These are phyloP conservation scores for Atta texana DNA, from an alignment of 1,140 invertebrate genomes.

Conservation along the genomic window DNA sequence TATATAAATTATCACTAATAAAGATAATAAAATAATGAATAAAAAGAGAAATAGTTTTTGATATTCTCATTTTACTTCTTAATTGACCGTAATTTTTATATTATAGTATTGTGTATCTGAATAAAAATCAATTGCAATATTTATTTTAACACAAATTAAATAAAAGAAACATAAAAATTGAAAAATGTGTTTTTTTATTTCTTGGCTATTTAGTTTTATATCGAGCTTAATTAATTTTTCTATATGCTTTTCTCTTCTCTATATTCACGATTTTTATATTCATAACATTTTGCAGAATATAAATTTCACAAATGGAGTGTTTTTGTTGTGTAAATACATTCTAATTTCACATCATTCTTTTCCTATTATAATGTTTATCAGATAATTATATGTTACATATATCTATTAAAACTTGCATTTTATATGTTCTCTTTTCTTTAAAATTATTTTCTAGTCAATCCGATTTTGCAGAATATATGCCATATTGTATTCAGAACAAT, in stretches of 20 bases:
- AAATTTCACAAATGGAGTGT: not conserved
- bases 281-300: slow-evolving; percentile 16
- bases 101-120: not conserved
- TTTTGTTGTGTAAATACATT: not conserved
- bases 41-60: not conserved
- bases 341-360: not conserved
- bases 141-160: slow-evolving; percentile 29
- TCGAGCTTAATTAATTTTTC: slow-evolving; percentile 21
- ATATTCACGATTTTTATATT: slow-evolving; percentile 1
- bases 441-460: not conserved
- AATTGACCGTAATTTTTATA: not conserved
- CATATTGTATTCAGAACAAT: not conserved
- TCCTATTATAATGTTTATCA: not conserved
- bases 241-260: not conserved
- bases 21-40: not conserved
- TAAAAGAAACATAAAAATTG: not conserved
- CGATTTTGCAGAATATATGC: not conserved
- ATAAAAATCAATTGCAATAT: not conserved
- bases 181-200: not conserved
- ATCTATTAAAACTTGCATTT: not conserved
- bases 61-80: not conserved
- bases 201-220: not conserved
- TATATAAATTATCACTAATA: not conserved
- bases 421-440: not conserved
- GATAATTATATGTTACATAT: not conserved